Percentiles rank a stretch among this genome's conserved stretches.
Conservation (phyloP, 2,888 invertebrate species). For the Glyphotaelius pellucidus region DNA sequence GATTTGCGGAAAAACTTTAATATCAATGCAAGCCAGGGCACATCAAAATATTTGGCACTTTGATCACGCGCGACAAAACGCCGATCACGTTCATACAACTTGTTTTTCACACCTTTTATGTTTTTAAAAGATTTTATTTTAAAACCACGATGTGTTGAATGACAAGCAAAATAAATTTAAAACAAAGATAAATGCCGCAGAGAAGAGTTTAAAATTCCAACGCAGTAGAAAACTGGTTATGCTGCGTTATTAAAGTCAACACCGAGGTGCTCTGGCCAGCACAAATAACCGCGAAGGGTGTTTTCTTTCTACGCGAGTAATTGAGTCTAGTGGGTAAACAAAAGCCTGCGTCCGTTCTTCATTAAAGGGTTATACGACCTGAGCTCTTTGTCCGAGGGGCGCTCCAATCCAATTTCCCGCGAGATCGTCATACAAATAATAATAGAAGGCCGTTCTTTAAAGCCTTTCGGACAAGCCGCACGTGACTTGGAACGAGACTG, state of each 20-base stretch:
- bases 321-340: constrained; percentile 32
- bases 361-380: constrained; percentile 21
- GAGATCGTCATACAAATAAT: neutral
- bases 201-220: neutral
- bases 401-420: neutral
- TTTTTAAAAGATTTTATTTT: neutral
- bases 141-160: neutral
- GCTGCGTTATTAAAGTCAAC: neutral
- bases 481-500: neutral
- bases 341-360: neutral
- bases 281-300: neutral
- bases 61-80: neutral
- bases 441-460: constrained; percentile 2
- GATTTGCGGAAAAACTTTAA: neutral
- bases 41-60: neutral
- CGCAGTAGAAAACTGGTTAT: neutral
- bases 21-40: neutral
- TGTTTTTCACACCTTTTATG: neutral
- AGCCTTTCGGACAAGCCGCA: neutral
- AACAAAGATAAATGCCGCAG: neutral
- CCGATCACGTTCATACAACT: neutral
- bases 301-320: constrained; percentile 33
- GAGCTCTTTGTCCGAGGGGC: neutral
- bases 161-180: neutral
- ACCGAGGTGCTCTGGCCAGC: neutral